These are phyloP conservation scores for Ariopsis seemanni DNA, from an alignment of 2,113 vertebrate species.

Conservation along the genomic window DNA sequence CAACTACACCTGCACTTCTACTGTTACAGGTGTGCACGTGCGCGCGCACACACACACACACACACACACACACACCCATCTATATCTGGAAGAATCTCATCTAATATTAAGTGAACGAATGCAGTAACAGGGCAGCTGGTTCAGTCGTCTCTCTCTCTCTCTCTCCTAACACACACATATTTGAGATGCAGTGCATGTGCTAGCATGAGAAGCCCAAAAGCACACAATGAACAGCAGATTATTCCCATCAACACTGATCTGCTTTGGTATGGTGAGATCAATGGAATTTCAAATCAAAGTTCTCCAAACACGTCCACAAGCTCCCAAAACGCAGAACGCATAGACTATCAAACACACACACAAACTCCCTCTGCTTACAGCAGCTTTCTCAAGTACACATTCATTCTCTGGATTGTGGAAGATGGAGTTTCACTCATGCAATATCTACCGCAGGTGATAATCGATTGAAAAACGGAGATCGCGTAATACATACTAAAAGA, in stretches of 20 bases:
- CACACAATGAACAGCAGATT: constrained; percentile 36
- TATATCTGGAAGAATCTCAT: neutral
- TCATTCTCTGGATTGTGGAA: neutral
- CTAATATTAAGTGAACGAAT: neutral
- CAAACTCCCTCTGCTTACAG: neutral
- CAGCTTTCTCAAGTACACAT: neutral
- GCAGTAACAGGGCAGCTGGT: neutral
- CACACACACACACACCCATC: neutral
- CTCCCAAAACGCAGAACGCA: neutral
- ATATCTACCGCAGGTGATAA: neutral
- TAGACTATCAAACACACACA: constrained; percentile 20
- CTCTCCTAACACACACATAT: neutral
- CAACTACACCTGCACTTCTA: constrained; percentile 66
- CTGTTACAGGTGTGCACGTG: constrained; percentile 70
- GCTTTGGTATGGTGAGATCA: constrained; percentile 36
- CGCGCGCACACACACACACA: neutral
- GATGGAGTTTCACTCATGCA: neutral
- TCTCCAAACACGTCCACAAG: constrained; percentile 22
- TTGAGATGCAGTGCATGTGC: constrained; percentile 32
- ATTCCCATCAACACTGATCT: constrained; percentile 36
- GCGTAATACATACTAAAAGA: neutral
- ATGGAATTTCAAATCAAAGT: constrained; percentile 46
- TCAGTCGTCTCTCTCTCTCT: neutral
- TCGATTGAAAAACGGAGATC: neutral
- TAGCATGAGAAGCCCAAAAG: constrained; percentile 5